Percentiles rank a stretch among this genome's conserved stretches.
Conservation (phyloP, 2,797 vertebrate genomes). For the Peromyscus nudipes region DNA sequence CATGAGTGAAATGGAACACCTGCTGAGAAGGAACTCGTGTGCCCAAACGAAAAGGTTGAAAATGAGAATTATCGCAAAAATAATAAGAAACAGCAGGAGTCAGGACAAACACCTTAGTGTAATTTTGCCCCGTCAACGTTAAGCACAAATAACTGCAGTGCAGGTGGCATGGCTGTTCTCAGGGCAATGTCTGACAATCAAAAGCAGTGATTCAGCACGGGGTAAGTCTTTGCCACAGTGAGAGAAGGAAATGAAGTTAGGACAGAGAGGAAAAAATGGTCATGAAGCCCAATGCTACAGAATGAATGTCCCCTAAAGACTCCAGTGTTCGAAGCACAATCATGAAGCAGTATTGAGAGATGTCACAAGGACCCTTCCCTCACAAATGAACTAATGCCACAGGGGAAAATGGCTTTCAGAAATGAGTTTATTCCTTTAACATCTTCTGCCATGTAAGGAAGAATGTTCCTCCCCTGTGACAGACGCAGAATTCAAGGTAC, state of each 20-base stretch:
- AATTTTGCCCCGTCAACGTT: neutral
- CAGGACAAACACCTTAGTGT: neutral
- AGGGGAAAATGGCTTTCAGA: neutral
- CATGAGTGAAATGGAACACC: neutral
- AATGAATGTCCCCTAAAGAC: neutral
- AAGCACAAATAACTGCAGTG: neutral
- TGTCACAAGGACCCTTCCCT: neutral
- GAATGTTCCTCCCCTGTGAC: neutral
- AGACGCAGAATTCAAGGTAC: neutral
- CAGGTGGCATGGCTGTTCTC: neutral
- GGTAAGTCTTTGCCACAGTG: neutral
- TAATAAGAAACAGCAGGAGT: neutral
- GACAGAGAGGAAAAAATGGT: neutral
- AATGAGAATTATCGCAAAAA: neutral
- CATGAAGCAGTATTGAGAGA: neutral
- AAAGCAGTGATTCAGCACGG: neutral
- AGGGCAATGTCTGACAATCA: neutral
- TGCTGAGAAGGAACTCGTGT: neutral
- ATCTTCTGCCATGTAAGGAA: neutral
- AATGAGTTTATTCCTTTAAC: neutral
- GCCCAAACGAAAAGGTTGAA: neutral
- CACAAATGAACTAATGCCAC: neutral
- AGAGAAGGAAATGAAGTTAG: neutral
- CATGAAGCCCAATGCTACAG: neutral
- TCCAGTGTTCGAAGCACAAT: neutral